Conservation (phyloP, 64 coral and sea anemone genomes). For the Actinia equina region DNA sequence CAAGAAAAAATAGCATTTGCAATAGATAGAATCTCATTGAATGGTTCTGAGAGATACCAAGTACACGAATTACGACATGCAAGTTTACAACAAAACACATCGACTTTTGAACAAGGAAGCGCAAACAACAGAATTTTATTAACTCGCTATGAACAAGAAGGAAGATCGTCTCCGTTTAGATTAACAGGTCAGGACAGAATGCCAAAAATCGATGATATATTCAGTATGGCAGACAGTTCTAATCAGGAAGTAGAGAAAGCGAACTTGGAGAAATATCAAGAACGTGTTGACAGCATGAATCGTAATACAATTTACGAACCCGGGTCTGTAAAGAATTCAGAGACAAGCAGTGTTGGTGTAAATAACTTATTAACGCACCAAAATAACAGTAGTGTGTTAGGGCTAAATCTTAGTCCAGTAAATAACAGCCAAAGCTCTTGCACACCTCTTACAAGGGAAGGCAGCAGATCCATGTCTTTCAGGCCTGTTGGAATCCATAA, state of each 20-base stretch:
- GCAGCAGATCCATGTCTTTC: too few relatives aligned
- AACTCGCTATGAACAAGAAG: not conserved
- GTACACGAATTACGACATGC: too few relatives aligned
- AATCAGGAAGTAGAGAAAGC: not conserved
- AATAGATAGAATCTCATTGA: too few relatives aligned
- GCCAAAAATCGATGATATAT: not conserved
- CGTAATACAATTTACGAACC: not conserved
- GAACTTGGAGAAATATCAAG: not conserved
- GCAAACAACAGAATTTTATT: too few relatives aligned
- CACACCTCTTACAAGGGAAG: not conserved
- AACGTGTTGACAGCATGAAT: not conserved
- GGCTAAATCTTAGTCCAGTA: not conserved
- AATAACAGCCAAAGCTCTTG: not conserved
- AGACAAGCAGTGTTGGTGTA: not conserved
- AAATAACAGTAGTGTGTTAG: not conserved
- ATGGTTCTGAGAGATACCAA: not conserved
- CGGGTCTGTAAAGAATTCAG: not conserved
- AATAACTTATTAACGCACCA: not conserved
- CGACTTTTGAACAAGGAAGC: too few relatives aligned
- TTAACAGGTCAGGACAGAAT: not conserved
- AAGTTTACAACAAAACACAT: too few relatives aligned
- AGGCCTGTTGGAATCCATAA: not conserved
- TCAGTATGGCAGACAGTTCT: not conserved
- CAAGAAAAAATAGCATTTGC: too few relatives aligned
- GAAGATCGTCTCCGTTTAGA: not conserved